Evolutionary conservation across 2,888 invertebrate species (phyloP).

Genomic region (Drosophila borborema): DNA sequence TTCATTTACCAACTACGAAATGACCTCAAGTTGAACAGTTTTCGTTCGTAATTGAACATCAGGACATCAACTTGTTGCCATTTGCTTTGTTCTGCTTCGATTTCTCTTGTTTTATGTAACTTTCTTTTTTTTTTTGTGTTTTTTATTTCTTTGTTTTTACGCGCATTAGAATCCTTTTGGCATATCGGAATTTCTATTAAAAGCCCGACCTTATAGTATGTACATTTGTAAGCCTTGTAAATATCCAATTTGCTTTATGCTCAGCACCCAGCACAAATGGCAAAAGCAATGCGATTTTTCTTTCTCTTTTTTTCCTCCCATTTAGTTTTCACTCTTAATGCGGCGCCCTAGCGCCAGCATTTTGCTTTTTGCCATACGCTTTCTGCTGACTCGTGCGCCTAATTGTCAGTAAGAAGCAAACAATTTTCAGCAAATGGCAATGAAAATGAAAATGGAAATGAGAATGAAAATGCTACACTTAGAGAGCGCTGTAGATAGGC

Average conservation of each 20-base stretch:
- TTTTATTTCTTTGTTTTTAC: background rate
- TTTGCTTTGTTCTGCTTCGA: constrained; percentile 10
- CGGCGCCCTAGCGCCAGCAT: background rate
- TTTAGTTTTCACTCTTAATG: constrained; percentile 46
- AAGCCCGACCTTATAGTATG: constrained; percentile 28
- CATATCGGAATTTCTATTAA: constrained; percentile 55
- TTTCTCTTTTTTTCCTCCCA: constrained; percentile 3
- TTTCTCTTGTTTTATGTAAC: background rate
- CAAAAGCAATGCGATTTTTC: background rate
- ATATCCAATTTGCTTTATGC: constrained; percentile 70
- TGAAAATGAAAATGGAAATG: constrained; percentile 54
- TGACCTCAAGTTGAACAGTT: constrained; percentile 64
- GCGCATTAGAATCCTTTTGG: constrained; percentile 56
- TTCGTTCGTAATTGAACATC: constrained; percentile 41
- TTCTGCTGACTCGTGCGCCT: constrained; percentile 73
- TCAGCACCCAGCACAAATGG: background rate
- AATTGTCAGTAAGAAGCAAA: constrained; percentile 74
- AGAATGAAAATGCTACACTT: constrained; percentile 35
- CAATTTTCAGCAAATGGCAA: constrained; percentile 68
- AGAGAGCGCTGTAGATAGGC: constrained; percentile 22
- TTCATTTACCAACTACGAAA: constrained; percentile 59
- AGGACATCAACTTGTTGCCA: constrained; percentile 47
- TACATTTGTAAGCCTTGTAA: constrained; percentile 66
- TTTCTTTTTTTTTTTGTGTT: too few relatives aligned
- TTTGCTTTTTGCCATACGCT: constrained; percentile 20